phyloP scores from a whole-genome alignment of 2,888 invertebrate genomes.

The Gymnosoma rotundatum region DNA sequence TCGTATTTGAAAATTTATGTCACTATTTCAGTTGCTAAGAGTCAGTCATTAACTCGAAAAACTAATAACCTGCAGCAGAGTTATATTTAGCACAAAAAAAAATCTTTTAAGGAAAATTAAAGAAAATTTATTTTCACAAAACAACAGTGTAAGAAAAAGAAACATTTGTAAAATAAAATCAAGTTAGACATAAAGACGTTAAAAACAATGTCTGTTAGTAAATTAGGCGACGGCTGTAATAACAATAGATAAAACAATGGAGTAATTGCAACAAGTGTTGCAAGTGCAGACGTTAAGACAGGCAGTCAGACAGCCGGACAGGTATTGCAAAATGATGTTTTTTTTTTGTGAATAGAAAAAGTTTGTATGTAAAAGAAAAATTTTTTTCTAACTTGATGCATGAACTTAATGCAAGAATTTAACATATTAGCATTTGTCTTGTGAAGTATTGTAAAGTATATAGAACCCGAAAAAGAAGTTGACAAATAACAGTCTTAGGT shows the following conservation, averaged over 20 bases:
- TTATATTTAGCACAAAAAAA: conserved; percentile 28
- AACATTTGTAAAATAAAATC: conserved; percentile 1
- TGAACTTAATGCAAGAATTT: no score
- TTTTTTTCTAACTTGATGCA: no score
- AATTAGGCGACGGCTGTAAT: conserved; percentile 50
- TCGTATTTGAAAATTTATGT: conserved; percentile 38
- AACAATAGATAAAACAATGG: conserved; percentile 42
- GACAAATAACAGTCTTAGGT: no score
- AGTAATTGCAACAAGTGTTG: conserved; percentile 63
- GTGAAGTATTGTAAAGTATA: no score
- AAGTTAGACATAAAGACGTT: conserved; percentile 33
- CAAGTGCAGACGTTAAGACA: conserved; percentile 8
- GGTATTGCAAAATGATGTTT: conserved; percentile 20
- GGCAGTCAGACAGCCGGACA: neutral
- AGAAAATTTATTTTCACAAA: conserved; percentile 30
- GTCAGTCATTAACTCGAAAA: conserved; percentile 26
- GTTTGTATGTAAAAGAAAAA: no score
- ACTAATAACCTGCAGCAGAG: neutral
- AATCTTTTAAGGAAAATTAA: conserved; percentile 30
- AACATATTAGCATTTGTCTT: no score
- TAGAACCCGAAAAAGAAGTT: no score
- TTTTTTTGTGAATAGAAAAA: neutral
- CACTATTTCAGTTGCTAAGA: conserved; percentile 34
- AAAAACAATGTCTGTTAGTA: conserved; percentile 31
- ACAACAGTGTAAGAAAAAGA: conserved; percentile 6